Percentiles rank a stretch among this genome's conserved stretches.
These are phyloP conservation scores for Dicentrarchus labrax DNA, from an alignment of 2,113 vertebrate species.

Conservation along the genomic window DNA sequence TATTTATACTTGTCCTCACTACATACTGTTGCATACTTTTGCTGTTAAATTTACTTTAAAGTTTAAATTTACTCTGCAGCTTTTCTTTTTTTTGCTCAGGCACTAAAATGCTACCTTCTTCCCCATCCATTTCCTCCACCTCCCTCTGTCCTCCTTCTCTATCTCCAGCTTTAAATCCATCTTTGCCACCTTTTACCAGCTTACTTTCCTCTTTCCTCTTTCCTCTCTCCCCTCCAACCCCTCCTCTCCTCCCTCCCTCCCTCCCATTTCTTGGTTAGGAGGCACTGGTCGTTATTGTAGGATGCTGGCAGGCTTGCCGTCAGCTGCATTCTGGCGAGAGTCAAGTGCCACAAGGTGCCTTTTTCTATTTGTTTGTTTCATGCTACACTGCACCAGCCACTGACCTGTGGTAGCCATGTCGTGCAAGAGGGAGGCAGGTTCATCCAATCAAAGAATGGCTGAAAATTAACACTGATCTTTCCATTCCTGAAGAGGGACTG, in stretches of 20 bases:
- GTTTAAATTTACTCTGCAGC: constrained; percentile 16
- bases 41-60: not conserved
- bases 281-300: constrained; percentile 88
- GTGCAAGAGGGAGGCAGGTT: constrained; percentile 88
- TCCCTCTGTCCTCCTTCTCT: too few relatives aligned
- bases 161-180: constrained; percentile 36
- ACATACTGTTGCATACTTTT: not conserved
- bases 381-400: constrained; percentile 94
- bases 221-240: not conserved
- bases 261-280: constrained; percentile 65
- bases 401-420: constrained; percentile 96
- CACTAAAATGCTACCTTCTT: not conserved
- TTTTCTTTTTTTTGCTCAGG: not conserved
- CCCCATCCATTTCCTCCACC: not conserved
- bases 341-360: constrained; percentile 96
- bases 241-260: not conserved
- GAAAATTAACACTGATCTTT: constrained; percentile 96
- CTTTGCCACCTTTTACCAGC: not conserved
- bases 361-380: constrained; percentile 99
- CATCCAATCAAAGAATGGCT: constrained; percentile 96
- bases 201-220: not conserved
- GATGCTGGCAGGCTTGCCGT: constrained; percentile 83
- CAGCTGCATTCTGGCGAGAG: constrained; percentile 89
- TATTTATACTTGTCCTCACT: constrained; percentile 5
- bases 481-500: constrained; percentile 87